Percentiles rank a stretch among this genome's conserved stretches.
These are phyloP conservation scores for Subanguina moxae DNA, from an alignment of 1,140 invertebrate genomes.

Conservation along the genomic window DNA sequence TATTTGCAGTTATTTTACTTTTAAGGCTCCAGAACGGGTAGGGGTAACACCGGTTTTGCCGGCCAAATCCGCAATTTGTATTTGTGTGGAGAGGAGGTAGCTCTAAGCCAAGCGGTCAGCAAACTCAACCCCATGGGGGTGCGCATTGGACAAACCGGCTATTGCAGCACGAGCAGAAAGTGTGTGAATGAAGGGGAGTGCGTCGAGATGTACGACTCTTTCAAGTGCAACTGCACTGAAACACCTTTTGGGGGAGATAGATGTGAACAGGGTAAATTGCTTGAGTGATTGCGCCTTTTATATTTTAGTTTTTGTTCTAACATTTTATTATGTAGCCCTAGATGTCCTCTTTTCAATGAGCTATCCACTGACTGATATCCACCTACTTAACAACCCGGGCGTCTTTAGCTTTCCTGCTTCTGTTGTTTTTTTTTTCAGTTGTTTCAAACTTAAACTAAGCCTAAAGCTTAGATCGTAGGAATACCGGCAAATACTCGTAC, in stretches of 20 bases:
- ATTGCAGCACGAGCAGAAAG: slow-evolving; percentile 34
- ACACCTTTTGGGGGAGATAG: slow-evolving; percentile 54
- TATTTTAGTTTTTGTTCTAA: too few species aligned
- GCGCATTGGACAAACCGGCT: slow-evolving; percentile 46
- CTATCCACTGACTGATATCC: too few species aligned
- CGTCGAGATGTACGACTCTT: slow-evolving; percentile 54
- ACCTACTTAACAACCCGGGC: too few species aligned
- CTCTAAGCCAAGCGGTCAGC: slow-evolving; percentile 36
- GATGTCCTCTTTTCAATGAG: too few species aligned
- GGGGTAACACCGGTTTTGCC: slow-evolving; percentile 49
- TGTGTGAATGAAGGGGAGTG: slow-evolving; percentile 51
- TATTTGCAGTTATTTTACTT: slow-evolving; percentile 13
- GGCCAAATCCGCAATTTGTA: slow-evolving; percentile 52
- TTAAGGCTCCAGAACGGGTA: slow-evolving; percentile 44
- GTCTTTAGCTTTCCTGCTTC: too few species aligned
- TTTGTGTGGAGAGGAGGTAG: slow-evolving; percentile 44
- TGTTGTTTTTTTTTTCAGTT: too few species aligned
- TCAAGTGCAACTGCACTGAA: slow-evolving; percentile 51
- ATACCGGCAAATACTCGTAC: too few species aligned
- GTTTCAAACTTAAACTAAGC: too few species aligned
- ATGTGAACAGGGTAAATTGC: slow-evolving; percentile 49
- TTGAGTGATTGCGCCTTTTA: too few species aligned
- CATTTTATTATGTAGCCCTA: too few species aligned
- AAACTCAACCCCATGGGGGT: slow-evolving; percentile 46
- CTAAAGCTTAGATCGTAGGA: too few species aligned